Evolutionary conservation across 2,113 vertebrate genomes (phyloP).

Genomic region (Nerophis lumbriciformis): DNA sequence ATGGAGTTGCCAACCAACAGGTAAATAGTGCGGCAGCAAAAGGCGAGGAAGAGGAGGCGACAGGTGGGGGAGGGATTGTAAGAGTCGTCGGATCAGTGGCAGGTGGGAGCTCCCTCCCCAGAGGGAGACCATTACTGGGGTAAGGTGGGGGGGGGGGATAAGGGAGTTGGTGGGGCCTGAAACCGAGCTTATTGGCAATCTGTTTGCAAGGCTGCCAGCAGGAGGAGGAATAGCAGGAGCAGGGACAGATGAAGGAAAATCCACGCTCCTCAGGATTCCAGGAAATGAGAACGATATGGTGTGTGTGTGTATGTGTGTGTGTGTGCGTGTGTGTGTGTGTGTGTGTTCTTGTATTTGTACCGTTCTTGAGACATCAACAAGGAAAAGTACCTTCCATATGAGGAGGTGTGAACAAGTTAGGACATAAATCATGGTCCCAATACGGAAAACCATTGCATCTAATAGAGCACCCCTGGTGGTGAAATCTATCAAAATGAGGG

Average conservation of each 20-base stretch:
- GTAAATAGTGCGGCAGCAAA: conserved; percentile 35
- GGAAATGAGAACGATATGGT: conserved; percentile 31
- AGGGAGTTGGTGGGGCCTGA: conserved; percentile 46
- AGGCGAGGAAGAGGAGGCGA: conserved; percentile 27
- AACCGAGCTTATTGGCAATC: conserved; percentile 73
- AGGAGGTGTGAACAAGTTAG: no score
- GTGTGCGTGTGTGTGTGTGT: conserved; percentile 25
- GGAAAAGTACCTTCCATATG: no score
- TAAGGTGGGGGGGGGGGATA: conserved; percentile 30
- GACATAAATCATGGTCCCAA: no score
- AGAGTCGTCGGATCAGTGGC: conserved; percentile 59
- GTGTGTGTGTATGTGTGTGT: conserved; percentile 17
- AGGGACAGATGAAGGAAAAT: conserved; percentile 56
- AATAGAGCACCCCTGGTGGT: no score
- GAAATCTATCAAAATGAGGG: no score
- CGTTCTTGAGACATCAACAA: no score
- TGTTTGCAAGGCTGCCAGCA: conserved; percentile 64
- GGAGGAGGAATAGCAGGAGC: conserved; percentile 51
- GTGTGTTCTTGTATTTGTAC: conserved; percentile 10
- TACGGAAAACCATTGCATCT: no score
- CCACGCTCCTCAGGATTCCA: conserved; percentile 45
- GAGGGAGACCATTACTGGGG: conserved; percentile 61
- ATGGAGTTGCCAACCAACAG: conserved; percentile 32
- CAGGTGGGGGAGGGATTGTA: conserved; percentile 32
- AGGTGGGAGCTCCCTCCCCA: conserved; percentile 54